Percentiles rank a stretch among this genome's conserved stretches.
Evolutionary conservation across 1,140 invertebrate genomes (phyloP).

Genomic region (Bradynema listronoti): DNA sequence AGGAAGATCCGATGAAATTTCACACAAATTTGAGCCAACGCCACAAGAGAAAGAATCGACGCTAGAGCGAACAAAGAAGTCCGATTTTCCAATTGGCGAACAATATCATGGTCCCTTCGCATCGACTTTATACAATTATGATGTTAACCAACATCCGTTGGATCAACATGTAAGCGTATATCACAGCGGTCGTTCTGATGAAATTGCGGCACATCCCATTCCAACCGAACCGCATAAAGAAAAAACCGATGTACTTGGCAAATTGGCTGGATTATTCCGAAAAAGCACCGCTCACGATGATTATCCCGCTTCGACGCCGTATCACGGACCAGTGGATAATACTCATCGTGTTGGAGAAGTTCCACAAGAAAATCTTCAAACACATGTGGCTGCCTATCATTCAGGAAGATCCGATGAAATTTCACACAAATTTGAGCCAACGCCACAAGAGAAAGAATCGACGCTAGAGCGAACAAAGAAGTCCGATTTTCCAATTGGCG

Average conservation of each 20-base stretch:
- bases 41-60: too few species aligned
- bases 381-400: conserved; percentile 16
- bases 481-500: too few species aligned
- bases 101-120: too few species aligned
- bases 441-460: too few species aligned
- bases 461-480: too few species aligned
- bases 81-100: too few species aligned
- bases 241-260: neutral
- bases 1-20: conserved; percentile 33
- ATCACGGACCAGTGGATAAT: neutral
- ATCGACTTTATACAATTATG: too few species aligned
- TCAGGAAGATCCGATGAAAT: conserved; percentile 31
- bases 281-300: conserved; percentile 23
- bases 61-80: too few species aligned
- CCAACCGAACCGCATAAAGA: neutral
- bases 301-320: conserved; percentile 6
- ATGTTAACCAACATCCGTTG: neutral
- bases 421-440: too few species aligned
- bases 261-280: conserved; percentile 8
- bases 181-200: conserved; percentile 12
- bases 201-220: neutral
- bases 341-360: conserved; percentile 15
- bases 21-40: too few species aligned
- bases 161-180: conserved; percentile 14
- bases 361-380: conserved; percentile 4